Base-by-base conservation (phyloP, 2,797 vertebrate genomes). In the Gymnoscopelus braueri region DNA sequence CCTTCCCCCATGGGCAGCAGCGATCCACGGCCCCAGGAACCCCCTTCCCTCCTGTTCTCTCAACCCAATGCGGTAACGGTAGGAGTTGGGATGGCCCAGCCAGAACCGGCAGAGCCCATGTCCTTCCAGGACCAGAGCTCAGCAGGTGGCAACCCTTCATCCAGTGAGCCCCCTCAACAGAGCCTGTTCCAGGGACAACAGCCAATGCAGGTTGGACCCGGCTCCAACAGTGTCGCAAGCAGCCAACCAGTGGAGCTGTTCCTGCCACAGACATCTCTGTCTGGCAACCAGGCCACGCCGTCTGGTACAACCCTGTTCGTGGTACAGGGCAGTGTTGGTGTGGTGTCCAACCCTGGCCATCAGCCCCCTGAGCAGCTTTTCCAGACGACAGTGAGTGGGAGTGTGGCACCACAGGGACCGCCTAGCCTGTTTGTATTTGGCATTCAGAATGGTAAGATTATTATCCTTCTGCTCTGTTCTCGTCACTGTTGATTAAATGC, bases 361-460 rank as follows among this genome's bases (percentile, higher is more conserved):
- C 93, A 95, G 47, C 85, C 91, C 0, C 95, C 95, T 11, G 88
- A 95, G 72, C 72, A 96, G 85, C 93, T 99, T 71, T 99, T 98
- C 88, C 97, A 97, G 88, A 95, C 92, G 8, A 61, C 93, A 0
- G 92, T 96, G 2, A 94, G 94, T 64, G 92, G 95, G 23, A 89
- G 93, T 60, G 95, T 98, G 80, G 95, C 91, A 84, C 94, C 96
- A 81, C 92, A 96, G 70, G 94, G 95, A 15, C 95, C 95, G 3
- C 86, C 96, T 71, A 96, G 94, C 88, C 92, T 99, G 84, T 99
- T 98, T 93, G 94, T 99, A 60, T 99, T 98, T 69, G 97, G 97
- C 85, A 96, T 99, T 87, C 96, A 98, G 58, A 97, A 95, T 73
- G 97, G 98, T 99, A 92, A 98, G 91, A 7, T 32, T 44, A 44